phyloP scores from a whole-genome alignment of 2,113 vertebrate species.

The Ceyx cyanopectus region DNA sequence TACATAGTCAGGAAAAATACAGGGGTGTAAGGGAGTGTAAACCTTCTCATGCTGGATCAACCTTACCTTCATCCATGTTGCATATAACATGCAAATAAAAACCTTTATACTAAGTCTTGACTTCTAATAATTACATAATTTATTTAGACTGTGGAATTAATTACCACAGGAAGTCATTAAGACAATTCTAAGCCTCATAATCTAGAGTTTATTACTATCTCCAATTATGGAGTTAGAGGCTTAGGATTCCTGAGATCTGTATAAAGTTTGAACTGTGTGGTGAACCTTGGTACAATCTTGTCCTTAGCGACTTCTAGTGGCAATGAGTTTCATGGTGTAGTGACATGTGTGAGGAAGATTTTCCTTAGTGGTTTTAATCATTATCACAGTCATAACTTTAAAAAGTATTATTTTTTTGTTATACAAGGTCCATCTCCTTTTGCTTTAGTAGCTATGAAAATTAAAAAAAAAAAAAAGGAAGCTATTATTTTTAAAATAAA shows the following conservation, averaged over 20 bases:
- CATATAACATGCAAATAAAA: neutral
- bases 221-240: accelerated
- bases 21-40: neutral
- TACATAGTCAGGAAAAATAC: neutral
- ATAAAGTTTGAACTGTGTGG: neutral
- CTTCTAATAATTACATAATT: neutral
- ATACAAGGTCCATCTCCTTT: neutral
- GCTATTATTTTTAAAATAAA: neutral
- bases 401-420: neutral
- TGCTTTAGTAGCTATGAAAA: neutral
- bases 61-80: neutral
- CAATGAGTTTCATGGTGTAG: neutral
- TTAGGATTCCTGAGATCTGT: neutral
- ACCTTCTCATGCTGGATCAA: neutral
- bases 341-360: neutral
- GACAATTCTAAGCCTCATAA: neutral
- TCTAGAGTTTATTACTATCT: neutral
- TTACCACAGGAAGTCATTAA: neutral
- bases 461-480: neutral
- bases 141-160: neutral
- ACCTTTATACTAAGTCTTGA: neutral
- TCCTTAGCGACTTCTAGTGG: neutral
- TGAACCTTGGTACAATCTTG: neutral
- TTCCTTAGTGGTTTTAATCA: neutral
- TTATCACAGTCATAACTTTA: neutral